A percentile compares a stretch with the other conserved stretches of the same genome.
Evolutionary conservation across 2,888 invertebrate species (phyloP).

Genomic region (Ormyrus nitidulus): DNA sequence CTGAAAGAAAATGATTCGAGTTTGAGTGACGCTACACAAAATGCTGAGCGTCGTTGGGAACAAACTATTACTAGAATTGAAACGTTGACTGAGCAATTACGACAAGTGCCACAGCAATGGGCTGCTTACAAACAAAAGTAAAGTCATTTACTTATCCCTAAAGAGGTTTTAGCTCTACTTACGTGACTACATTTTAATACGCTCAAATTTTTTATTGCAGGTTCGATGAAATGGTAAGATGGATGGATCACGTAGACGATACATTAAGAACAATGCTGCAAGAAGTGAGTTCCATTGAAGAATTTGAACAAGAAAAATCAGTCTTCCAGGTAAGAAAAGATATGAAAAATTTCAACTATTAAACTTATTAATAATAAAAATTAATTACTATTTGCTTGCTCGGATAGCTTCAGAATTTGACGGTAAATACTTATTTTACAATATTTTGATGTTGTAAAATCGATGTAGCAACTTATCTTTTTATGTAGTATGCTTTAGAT

Average conservation of each 20-base stretch:
- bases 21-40: slow-evolving; percentile 81
- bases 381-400: slow-evolving; percentile 59
- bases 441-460: slow-evolving; percentile 34
- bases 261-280: slow-evolving; percentile 89
- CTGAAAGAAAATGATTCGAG: slow-evolving; percentile 82
- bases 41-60: slow-evolving; percentile 87
- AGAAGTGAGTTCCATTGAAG: slow-evolving; percentile 90
- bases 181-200: neutral
- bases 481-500: slow-evolving; percentile 3
- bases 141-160: slow-evolving; percentile 56
- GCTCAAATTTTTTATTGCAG: slow-evolving; percentile 67
- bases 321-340: slow-evolving; percentile 86
- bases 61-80: slow-evolving; percentile 84
- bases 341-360: neutral
- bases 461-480: slow-evolving; percentile 9
- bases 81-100: slow-evolving; percentile 83
- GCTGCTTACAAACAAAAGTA: slow-evolving; percentile 87
- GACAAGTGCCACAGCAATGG: slow-evolving; percentile 95
- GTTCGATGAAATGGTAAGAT: slow-evolving; percentile 87
- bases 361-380: slow-evolving; percentile 44
- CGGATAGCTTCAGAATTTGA: slow-evolving; percentile 69
- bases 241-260: slow-evolving; percentile 94
- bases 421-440: slow-evolving; percentile 66
- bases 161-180: neutral
- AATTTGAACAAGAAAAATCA: slow-evolving; percentile 92